phyloP scores from a whole-genome alignment of 2,797 vertebrate species.

The Rhinatrema bivittatum region DNA sequence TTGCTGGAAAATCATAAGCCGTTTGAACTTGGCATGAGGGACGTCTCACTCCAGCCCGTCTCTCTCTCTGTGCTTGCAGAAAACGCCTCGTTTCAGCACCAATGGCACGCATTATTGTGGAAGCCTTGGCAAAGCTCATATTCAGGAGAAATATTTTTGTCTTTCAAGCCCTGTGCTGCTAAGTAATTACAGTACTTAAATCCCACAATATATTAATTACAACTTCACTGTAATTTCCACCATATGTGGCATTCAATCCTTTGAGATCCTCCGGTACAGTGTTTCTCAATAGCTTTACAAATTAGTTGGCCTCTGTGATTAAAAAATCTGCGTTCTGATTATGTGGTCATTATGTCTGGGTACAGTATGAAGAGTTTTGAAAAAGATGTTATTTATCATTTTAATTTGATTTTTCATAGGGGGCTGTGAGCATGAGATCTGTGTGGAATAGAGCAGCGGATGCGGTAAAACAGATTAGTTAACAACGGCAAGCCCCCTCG shows the following conservation, averaged over 20 bases:
- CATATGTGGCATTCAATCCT: background rate
- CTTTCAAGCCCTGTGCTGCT: background rate
- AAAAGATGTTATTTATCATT: background rate
- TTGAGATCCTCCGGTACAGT: too few species aligned
- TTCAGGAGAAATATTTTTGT: background rate
- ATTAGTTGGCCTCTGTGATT: background rate
- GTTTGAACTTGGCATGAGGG: too few species aligned
- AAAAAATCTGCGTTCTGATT: background rate
- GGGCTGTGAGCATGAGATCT: too few species aligned
- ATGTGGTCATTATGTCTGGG: background rate
- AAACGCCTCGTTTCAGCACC: too few species aligned
- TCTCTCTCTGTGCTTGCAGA: too few species aligned
- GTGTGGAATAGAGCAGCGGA: too few species aligned
- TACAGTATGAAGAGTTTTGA: background rate
- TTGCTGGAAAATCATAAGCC: too few species aligned
- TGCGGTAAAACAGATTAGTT: too few species aligned
- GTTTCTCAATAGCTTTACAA: background rate
- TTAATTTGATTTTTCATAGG: constrained; percentile 3
- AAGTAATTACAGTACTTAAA: constrained; percentile 1
- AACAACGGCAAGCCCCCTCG: too few species aligned
- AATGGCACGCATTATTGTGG: too few species aligned
- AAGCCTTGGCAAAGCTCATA: background rate
- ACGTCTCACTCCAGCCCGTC: too few species aligned
- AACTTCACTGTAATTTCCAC: background rate
- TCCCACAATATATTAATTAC: background rate